Percentiles rank a stretch among this genome's conserved stretches.
phyloP scores from a whole-genome alignment of 2,888 invertebrate species.

The Temnothorax unifasciatus region DNA sequence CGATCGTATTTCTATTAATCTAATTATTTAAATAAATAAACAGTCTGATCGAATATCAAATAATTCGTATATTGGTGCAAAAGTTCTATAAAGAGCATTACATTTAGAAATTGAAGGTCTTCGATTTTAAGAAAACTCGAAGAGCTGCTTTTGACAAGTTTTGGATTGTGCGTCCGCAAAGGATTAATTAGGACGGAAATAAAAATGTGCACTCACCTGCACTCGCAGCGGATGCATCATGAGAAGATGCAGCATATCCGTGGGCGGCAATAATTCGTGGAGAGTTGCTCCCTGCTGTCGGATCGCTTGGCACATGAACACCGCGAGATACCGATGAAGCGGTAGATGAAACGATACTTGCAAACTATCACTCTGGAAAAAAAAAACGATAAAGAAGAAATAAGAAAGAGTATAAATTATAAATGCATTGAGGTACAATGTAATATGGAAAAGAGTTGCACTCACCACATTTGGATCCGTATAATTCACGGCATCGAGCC shows the following conservation, averaged over 20 bases:
- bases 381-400: background rate
- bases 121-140: background rate
- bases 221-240: conserved; percentile 97
- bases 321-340: conserved; percentile 97
- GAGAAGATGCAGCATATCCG: conserved; percentile 92
- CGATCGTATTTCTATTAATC: background rate
- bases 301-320: conserved; percentile 94
- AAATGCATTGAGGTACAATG: background rate
- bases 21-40: background rate
- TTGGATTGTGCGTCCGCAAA: background rate
- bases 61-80: background rate
- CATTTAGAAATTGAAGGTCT: background rate
- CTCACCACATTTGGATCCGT: conserved; percentile 90
- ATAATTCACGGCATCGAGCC: conserved; percentile 95
- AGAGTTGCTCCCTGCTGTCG: conserved; percentile 93
- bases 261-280: conserved; percentile 93
- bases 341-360: conserved; percentile 99
- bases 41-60: background rate
- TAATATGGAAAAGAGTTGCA: conserved; percentile 22
- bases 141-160: background rate
- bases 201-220: conserved; percentile 90
- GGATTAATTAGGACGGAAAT: background rate
- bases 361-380: conserved; percentile 90
- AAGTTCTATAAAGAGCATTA: background rate
- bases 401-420: background rate